Base-by-base conservation (phyloP, 2,797 vertebrate genomes). In the Rhynchonycteris naso region DNA sequence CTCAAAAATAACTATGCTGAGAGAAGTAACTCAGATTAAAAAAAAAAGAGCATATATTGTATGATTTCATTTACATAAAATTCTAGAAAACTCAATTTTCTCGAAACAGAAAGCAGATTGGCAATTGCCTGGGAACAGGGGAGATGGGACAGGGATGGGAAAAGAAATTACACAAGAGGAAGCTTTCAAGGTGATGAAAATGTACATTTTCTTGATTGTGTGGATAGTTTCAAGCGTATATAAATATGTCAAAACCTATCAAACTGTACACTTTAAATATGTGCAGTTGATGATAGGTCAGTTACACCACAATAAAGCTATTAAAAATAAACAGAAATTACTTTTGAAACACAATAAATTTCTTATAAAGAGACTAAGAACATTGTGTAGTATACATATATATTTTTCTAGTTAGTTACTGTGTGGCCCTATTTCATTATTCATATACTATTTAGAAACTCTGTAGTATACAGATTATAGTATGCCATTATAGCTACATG, bases 241-340 rank as follows among this genome's bases (percentile, higher is more conserved):
- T 72, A 90, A 84, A 78, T 68, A 95, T 33, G n/a, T 91, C 35
- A 88, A 92, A 82, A 59, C 19, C 9, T 81, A 84, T 76, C n/a
- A 50, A 22, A 24, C 52, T 76, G 10, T 66, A 54, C 1, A 68
- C n/a, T 54, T 88, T 52, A 71, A 90, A 69, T 91, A 75, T 84
- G 18, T 78, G 35, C 35, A 22, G 4, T 75, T 87, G 83, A 68
- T 83, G 74, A 74, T 19, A 43, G 22, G 68, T 69, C 81, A 90
- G 38, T 90, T 78, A 66, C 38, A 61, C n/a, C n/a, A 87, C 76
- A 87, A 61, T 58, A 87, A 87, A 84, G 35, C 43, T 63, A 69
- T 92, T 92, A 93, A 94, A 79, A 90, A 91, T 35, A 88, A 71
- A 71, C 28, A 81, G 43, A 74, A 50, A 75, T 56, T 81, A 79